Evolutionary conservation across 2,113 vertebrate genomes (phyloP).

Genomic region (Microcebus tavaratra): DNA sequence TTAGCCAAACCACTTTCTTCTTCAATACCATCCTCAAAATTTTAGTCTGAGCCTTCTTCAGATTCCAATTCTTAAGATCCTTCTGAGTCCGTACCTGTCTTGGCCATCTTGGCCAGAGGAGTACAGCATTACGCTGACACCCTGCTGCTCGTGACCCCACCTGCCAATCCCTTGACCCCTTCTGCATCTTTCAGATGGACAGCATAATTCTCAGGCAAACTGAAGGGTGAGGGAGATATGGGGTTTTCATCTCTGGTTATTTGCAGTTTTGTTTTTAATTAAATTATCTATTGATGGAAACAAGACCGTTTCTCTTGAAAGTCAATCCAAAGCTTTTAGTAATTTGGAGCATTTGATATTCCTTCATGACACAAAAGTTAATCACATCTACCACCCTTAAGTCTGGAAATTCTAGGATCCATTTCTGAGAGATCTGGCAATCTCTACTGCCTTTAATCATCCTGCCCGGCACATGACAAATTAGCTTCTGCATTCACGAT

Average conservation of each 20-base stretch:
- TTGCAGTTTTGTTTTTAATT: not conserved
- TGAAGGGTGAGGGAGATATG: not conserved
- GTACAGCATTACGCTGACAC: not conserved
- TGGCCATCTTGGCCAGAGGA: not conserved
- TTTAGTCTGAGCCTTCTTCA: not conserved
- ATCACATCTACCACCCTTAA: not conserved
- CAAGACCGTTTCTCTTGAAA: slow-evolving; percentile 15
- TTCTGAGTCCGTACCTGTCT: not conserved
- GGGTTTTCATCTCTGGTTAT: not conserved
- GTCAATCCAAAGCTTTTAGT: slow-evolving; percentile 4
- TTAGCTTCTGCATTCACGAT: slow-evolving; percentile 33
- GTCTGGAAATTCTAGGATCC: slow-evolving; percentile 2
- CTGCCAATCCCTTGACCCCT: not conserved
- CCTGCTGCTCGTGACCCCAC: not conserved
- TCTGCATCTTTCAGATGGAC: not conserved
- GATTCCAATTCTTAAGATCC: not conserved
- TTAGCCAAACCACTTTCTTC: not conserved
- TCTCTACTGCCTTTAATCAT: slow-evolving; percentile 47
- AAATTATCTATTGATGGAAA: not conserved
- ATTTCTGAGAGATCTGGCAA: not conserved
- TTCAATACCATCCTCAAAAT: not conserved
- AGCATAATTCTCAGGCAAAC: not conserved
- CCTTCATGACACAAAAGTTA: not conserved
- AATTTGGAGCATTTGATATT: not conserved
- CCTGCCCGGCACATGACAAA: not conserved